Conservation (phyloP, 2,797 vertebrate genomes). For the Buphagus erythrorhynchus region DNA sequence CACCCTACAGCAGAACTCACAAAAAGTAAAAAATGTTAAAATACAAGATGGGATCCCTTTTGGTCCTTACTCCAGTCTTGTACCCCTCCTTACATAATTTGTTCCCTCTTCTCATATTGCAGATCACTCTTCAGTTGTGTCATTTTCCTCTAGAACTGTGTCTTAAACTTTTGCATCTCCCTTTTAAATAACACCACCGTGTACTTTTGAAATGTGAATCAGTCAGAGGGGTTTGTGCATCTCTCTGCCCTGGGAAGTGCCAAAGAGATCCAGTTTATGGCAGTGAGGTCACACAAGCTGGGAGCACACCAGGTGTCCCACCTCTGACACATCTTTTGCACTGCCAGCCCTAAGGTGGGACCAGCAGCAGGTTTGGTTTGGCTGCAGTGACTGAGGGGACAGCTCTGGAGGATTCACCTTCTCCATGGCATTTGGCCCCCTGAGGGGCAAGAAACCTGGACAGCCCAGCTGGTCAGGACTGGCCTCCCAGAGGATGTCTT, state of each 20-base stretch:
- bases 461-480: neutral
- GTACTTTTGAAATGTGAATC: neutral
- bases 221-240: neutral
- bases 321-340: neutral
- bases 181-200: neutral
- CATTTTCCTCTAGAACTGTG: neutral
- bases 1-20: neutral
- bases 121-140: neutral
- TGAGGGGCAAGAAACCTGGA: neutral
- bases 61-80: neutral
- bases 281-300: neutral
- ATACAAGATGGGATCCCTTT: neutral
- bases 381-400: neutral
- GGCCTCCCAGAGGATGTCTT: neutral
- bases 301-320: accelerated
- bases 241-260: neutral
- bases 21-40: neutral
- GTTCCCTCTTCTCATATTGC: neutral
- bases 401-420: neutral
- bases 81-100: neutral
- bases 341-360: neutral
- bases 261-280: neutral
- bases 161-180: neutral
- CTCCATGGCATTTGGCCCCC: neutral
- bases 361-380: neutral